Percentiles rank a stretch among this genome's conserved stretches.
Conservation (phyloP, 2,888 invertebrate species). For the Tetragonisca angustula region DNA sequence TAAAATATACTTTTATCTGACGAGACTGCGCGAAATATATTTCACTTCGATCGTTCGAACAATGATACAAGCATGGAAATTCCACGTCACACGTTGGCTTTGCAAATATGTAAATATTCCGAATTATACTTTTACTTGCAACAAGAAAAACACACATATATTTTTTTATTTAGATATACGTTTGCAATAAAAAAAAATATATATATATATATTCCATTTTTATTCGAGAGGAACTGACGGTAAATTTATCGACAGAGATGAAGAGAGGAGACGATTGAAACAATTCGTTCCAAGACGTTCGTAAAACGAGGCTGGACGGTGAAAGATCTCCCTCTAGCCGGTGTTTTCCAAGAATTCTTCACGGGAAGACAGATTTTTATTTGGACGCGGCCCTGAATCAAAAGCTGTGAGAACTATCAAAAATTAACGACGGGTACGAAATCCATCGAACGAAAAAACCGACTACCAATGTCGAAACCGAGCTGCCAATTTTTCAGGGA, state of each 20-base stretch:
- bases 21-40: too few species aligned
- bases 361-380: background rate
- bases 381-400: conserved; percentile 1
- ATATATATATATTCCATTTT: too few species aligned
- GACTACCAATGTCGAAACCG: conserved; percentile 30
- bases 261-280: too few species aligned
- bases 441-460: conserved; percentile 29
- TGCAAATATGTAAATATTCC: background rate
- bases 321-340: background rate
- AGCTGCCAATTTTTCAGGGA: conserved; percentile 39
- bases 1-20: too few species aligned
- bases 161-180: too few species aligned
- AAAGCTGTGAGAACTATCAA: background rate
- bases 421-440: conserved; percentile 25
- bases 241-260: too few species aligned
- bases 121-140: background rate
- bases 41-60: too few species aligned
- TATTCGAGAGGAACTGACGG: too few species aligned
- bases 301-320: background rate
- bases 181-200: too few species aligned
- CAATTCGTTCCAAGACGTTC: background rate
- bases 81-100: too few species aligned
- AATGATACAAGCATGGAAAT: too few species aligned
- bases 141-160: too few species aligned
- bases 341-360: background rate